These are phyloP conservation scores for Papilio glaucus DNA, from an alignment of 1,140 invertebrate genomes.

Conservation along the genomic window DNA sequence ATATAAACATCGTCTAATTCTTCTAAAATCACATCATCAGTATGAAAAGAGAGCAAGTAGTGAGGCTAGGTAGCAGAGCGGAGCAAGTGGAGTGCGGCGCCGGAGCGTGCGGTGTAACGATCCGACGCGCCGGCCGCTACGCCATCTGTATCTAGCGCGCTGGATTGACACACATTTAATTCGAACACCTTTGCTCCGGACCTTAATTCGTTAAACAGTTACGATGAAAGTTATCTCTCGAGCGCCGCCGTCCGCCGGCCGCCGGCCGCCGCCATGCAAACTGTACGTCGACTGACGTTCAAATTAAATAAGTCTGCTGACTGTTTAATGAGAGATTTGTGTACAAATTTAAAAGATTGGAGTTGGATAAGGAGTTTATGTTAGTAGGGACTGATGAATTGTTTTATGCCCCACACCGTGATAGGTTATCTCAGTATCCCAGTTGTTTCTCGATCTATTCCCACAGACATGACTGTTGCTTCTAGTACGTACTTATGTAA, in stretches of 20 bases:
- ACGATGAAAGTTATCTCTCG: neutral
- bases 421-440: neutral
- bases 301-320: too few species aligned
- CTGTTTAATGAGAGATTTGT: neutral
- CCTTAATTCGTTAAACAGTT: constrained; percentile 27
- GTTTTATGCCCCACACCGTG: too few species aligned
- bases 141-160: neutral
- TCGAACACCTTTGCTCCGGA: constrained; percentile 22
- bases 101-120: too few species aligned
- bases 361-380: too few species aligned
- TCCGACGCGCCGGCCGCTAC: too few species aligned
- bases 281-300: too few species aligned
- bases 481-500: neutral
- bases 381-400: neutral
- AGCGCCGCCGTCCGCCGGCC: neutral
- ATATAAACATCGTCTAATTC: too few species aligned
- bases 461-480: too few species aligned
- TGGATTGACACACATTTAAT: constrained; percentile 33
- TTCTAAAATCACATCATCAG: too few species aligned
- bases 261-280: neutral
- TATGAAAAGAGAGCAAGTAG: too few species aligned
- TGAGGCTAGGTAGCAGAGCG: too few species aligned
- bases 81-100: too few species aligned
- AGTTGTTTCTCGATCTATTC: neutral
- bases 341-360: neutral